Evolutionary conservation across 2,797 vertebrate genomes (phyloP).

Genomic region (Sebastes trivittatus): DNA sequence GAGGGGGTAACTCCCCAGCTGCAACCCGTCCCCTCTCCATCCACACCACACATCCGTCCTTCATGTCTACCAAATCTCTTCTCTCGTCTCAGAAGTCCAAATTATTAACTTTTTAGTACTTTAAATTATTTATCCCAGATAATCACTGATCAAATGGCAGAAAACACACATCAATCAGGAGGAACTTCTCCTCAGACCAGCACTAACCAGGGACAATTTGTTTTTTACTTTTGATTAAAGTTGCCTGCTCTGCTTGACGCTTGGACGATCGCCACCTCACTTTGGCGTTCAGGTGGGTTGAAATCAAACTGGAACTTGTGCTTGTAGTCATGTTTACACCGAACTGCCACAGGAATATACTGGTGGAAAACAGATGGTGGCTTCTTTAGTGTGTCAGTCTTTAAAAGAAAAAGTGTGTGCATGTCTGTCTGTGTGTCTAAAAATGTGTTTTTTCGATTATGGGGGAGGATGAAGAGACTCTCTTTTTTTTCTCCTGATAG

Average conservation of each 20-base stretch:
- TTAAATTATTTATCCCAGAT: constrained; percentile 84
- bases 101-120: constrained; percentile 84
- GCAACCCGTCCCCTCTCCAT: constrained; percentile 5
- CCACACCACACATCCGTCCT: constrained; percentile 2
- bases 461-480: constrained; percentile 17
- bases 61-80: constrained; percentile 51
- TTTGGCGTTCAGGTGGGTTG: background rate
- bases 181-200: constrained; percentile 43
- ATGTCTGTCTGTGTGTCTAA: background rate
- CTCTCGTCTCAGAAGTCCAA: constrained; percentile 46
- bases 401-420: constrained; percentile 8
- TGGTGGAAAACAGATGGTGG: constrained; percentile 55
- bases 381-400: constrained; percentile 14
- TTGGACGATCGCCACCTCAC: rapidly evolving
- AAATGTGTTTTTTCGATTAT: background rate
- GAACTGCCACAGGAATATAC: background rate
- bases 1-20: constrained; percentile 10
- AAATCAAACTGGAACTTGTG: background rate
- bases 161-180: constrained; percentile 81
- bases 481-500: constrained; percentile 5
- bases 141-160: constrained; percentile 83
- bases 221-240: background rate
- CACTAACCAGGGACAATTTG: constrained; percentile 45
- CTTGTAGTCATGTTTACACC: no score
- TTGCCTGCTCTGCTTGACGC: background rate